Evolutionary conservation across 2,797 vertebrate species (phyloP), one percentile per base, ranked within the genome.

Genomic region (Carapus acus): DNA sequence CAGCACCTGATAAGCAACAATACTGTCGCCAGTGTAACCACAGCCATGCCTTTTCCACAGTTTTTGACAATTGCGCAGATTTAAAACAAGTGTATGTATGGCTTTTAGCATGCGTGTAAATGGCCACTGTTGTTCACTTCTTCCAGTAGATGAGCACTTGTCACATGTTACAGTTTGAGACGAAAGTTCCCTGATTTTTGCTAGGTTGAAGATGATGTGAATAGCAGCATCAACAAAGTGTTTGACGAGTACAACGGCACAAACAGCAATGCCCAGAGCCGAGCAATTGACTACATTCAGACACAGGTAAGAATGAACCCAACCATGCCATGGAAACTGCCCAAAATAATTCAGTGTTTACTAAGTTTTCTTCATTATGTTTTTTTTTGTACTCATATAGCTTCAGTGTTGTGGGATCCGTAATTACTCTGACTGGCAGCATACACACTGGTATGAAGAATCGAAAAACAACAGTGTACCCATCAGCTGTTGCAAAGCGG

Each of bases 281-380:
- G 94, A 18, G 94, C 94, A 44, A 98, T 97, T 46, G 95, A 97
- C 83, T 98, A 97, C 17, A 83, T 96, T 59, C 95, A 98, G 83
- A 92, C 90, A 77, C 94, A 98, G 91, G 94, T 97, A 69, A 87
- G 88, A 44, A 68, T 37, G 37, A 14, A 50, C 29, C 29, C 21
- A 17, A 18, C 31, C 14, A 16, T 2, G 5, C 29, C 16, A 17
- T 6, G 36, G 27, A 48, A 13, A 68, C 22, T 42, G 44, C 7
- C 17, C 23, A 15, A 1, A 6, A 31, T 27, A n/a, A 51, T 0
- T 4, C 18, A 2, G 22, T 44, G n/a, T 9, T 5, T 8, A 1
- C 29, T 41, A 6, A 3, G 4, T n/a, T 17, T 4, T 7, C 7
- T 16, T 42, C 15, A 8, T 15, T 2, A 34, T 46, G 49, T 16